Evolutionary conservation across 1,140 invertebrate species (phyloP).

Genomic region (Drosophila biarmipes): DNA sequence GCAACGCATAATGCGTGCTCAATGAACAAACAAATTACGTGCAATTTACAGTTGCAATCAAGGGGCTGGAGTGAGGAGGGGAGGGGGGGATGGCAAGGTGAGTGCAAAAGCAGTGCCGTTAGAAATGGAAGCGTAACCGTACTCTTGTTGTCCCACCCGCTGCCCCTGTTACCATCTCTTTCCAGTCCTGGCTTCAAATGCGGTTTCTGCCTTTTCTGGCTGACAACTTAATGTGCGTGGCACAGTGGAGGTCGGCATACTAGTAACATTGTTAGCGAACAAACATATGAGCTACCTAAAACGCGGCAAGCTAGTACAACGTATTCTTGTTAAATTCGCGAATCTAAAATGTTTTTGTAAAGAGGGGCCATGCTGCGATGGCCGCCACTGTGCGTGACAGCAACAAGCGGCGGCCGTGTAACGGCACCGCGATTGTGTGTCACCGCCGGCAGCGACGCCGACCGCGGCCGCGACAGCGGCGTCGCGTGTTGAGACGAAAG

Average conservation of each 20-base stretch:
- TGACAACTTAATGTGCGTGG: constrained; percentile 16
- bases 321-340: too few species aligned
- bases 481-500: constrained; percentile 33
- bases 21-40: constrained; percentile 54
- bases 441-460: constrained; percentile 11
- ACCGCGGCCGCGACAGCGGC: constrained; percentile 18
- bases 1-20: constrained; percentile 50
- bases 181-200: constrained; percentile 24
- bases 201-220: constrained; percentile 37
- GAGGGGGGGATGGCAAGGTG: constrained; percentile 12
- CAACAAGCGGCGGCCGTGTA: constrained; percentile 22
- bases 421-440: constrained; percentile 41
- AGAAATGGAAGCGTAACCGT: constrained; percentile 42
- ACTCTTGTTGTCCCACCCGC: constrained; percentile 41
- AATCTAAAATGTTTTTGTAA: too few species aligned
- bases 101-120: constrained; percentile 44
- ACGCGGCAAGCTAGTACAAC: too few species aligned
- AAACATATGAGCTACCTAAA: not conserved
- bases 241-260: constrained; percentile 4
- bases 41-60: constrained; percentile 42
- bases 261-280: not conserved
- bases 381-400: constrained; percentile 14
- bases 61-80: constrained; percentile 4
- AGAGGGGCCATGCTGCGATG: not conserved
- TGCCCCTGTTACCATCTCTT: not conserved